Base-by-base conservation (phyloP, 1,140 invertebrate species). In the Atta texana region DNA sequence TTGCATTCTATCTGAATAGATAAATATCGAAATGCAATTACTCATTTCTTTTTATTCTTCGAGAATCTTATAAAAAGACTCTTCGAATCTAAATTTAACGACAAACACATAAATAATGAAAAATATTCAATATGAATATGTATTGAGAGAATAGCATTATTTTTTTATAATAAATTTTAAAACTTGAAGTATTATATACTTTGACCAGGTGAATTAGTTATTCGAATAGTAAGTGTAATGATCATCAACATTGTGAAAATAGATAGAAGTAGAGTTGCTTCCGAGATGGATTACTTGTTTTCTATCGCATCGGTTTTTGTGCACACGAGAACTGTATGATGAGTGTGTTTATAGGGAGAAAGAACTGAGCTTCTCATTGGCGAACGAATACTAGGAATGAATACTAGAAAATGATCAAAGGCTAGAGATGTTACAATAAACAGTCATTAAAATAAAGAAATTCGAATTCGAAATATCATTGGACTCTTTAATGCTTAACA, bases 11-110 rank as follows among this genome's bases (percentile, higher is more conserved):
- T 61, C 24, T 31, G 39, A 82, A 74, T 49, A n/a, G 24, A 82
- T 51, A 34, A 74, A 31, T 69, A 51, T 74, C 34, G 39, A 74
- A 49, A 61, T 59, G 80, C 55, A 84, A 71, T 81, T 81, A 81
- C 68, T 75, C n/a, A 49, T 14, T 31, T 66, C 18, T 31, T 51
- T 81, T 81, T 81, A 81, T 81, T 71, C 78, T 28, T 51, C 66
- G 78, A 28, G 21, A 69, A 28, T 53, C 53, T 59, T 44, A 12
- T 10, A 71, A 44, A 24, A 57, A 57, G 51, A 71, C 16, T n/a
- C 8, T 14, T 8, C 16, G 31, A 24, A 69, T 39, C 3, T 44
- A 44, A 28, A 57, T 53, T 18, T 3, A 53, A 34, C 1, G 49
- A 53, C 44, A 80, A 80, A 24, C 21, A 2, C 8, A 10, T 39